Evolutionary conservation across 2,888 invertebrate genomes (phyloP).

Genomic region (Orthosia incerta): DNA sequence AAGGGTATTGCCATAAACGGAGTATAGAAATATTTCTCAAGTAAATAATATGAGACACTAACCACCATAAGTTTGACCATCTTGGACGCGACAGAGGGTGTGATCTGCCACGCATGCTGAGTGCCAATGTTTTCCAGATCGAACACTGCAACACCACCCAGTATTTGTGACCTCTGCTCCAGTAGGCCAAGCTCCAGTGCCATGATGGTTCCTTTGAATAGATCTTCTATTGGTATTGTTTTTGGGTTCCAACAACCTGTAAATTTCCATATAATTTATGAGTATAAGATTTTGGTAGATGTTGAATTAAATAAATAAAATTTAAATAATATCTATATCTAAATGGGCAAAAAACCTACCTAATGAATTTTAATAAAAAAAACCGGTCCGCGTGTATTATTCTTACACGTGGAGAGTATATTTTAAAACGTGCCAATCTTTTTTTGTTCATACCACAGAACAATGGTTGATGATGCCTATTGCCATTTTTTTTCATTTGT

Average conservation of each 20-base stretch:
- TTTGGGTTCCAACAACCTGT: slow-evolving; percentile 94
- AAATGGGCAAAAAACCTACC: too few species aligned
- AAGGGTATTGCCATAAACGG: too few species aligned
- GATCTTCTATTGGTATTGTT: slow-evolving; percentile 92
- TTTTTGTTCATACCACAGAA: not conserved
- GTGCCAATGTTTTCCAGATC: slow-evolving; percentile 94
- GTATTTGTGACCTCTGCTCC: slow-evolving; percentile 94
- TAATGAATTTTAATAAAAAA: not conserved
- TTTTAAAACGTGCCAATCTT: not conserved
- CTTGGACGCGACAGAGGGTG: slow-evolving; percentile 93
- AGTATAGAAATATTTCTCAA: too few species aligned
- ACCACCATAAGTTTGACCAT: slow-evolving; percentile 94
- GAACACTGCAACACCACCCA: slow-evolving; percentile 94
- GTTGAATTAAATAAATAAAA: not conserved
- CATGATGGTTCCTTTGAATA: slow-evolving; percentile 93
- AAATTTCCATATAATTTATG: slow-evolving; percentile 47
- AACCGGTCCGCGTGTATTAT: not conserved
- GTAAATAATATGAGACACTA: slow-evolving; percentile 57
- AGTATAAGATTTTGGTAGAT: too few species aligned
- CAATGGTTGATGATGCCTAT: not conserved
- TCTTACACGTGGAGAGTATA: not conserved
- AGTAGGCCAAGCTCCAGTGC: slow-evolving; percentile 94
- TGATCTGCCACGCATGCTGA: slow-evolving; percentile 94
- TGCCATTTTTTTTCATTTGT: not conserved
- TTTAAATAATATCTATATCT: too few species aligned